Percentiles rank a stretch among this genome's conserved stretches.
phyloP scores from a whole-genome alignment of 2,888 invertebrate genomes.

The Onchidella celtica region DNA sequence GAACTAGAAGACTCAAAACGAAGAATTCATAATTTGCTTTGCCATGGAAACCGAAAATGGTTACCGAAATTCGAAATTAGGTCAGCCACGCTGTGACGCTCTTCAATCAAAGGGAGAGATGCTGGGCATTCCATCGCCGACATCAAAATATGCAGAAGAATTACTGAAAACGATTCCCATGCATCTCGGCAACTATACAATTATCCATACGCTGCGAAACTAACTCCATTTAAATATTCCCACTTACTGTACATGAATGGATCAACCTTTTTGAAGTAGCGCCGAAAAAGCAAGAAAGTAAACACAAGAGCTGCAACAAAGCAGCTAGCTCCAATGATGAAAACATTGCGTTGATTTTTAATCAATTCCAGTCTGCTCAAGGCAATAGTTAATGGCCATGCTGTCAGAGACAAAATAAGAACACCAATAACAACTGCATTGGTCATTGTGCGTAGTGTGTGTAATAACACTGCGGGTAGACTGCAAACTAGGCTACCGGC shows the following conservation, averaged over 20 bases:
- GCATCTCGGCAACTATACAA: too few relatives aligned
- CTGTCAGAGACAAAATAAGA: slow-evolving; percentile 34
- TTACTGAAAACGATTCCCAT: too few relatives aligned
- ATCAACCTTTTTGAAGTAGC: slow-evolving; percentile 55
- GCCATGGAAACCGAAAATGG: too few relatives aligned
- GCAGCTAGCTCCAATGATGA: slow-evolving; percentile 50
- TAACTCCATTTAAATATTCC: too few relatives aligned
- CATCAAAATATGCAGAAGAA: too few relatives aligned
- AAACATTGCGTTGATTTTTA: slow-evolving; percentile 55
- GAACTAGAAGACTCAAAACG: too few relatives aligned
- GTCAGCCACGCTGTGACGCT: too few relatives aligned
- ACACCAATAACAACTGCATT: slow-evolving; percentile 15
- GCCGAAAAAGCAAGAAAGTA: slow-evolving; percentile 51
- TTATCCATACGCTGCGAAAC: too few relatives aligned
- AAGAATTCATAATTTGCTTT: too few relatives aligned
- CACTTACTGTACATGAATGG: slow-evolving; percentile 59
- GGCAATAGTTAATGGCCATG: slow-evolving; percentile 44
- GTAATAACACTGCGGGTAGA: not conserved
- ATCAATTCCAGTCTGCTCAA: slow-evolving; percentile 57
- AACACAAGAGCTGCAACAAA: slow-evolving; percentile 51
- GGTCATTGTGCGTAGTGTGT: slow-evolving; percentile 3
- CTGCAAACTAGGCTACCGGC: not conserved
- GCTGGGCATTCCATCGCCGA: too few relatives aligned
- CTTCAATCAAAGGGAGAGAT: too few relatives aligned
- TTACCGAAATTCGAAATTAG: too few relatives aligned